Conservation (phyloP, 2,888 invertebrate species). For the Helicoverpa assulta region DNA sequence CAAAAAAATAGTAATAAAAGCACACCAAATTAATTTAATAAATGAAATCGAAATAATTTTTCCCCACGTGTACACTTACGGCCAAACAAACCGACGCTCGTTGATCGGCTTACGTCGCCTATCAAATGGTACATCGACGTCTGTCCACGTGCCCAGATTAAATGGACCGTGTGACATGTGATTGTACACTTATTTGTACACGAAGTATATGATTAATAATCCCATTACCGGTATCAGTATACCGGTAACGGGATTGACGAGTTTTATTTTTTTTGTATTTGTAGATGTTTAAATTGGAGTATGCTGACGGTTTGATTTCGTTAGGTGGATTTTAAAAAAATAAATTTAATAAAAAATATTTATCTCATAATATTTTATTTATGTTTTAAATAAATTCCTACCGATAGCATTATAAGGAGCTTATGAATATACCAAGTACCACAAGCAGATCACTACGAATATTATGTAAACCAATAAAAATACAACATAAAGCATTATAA, state of each 20-base stretch:
- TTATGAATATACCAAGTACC: neutral
- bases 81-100: constrained; percentile 73
- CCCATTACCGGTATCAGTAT: constrained; percentile 69
- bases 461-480: constrained; percentile 2
- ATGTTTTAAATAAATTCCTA: too few species aligned
- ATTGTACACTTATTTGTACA: constrained; percentile 78
- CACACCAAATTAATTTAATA: neutral
- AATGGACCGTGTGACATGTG: constrained; percentile 75
- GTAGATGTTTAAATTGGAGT: neutral
- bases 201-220: constrained; percentile 77
- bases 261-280: constrained; percentile 30
- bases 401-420: neutral
- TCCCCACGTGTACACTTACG: constrained; percentile 66
- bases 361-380: too few species aligned
- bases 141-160: constrained; percentile 83
- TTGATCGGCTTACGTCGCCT: constrained; percentile 83
- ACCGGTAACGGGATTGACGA: constrained; percentile 71
- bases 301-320: constrained; percentile 26
- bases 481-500: constrained; percentile 28
- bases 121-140: constrained; percentile 69
- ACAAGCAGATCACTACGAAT: neutral
- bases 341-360: too few species aligned
- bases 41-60: constrained; percentile 44
- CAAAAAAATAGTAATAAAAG: neutral
- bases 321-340: neutral